Conservation (phyloP, 1,140 invertebrate species). For the Triops cancriformis region DNA sequence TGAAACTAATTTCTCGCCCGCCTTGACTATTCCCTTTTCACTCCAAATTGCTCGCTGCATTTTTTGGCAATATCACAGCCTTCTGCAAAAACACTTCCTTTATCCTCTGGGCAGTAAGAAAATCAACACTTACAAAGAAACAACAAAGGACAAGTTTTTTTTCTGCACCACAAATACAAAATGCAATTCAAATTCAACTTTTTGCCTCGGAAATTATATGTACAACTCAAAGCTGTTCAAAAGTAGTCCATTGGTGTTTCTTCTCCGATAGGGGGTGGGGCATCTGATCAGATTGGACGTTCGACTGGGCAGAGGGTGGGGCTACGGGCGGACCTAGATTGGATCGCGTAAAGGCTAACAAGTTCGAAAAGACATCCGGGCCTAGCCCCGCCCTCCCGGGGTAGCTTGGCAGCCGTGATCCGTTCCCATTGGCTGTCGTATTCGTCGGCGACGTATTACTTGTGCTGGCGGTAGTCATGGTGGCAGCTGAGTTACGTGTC, state of each 20-base stretch:
- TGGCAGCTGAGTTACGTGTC: not conserved
- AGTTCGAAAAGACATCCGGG: conserved; percentile 20
- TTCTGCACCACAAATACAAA: not conserved
- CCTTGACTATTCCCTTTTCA: not conserved
- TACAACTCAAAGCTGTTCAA: not conserved
- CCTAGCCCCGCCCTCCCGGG: conserved; percentile 19
- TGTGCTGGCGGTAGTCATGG: not conserved
- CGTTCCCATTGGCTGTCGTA: not conserved
- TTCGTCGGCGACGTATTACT: not conserved
- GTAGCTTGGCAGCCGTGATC: conserved; percentile 17
- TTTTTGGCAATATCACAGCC: conserved; percentile 11
- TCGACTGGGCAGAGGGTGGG: not conserved
- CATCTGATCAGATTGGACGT: not conserved
- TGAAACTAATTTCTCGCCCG: not conserved
- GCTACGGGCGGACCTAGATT: conserved; percentile 22
- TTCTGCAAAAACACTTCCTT: not conserved
- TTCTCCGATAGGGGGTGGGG: not conserved
- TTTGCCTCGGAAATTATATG: not conserved
- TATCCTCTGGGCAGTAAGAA: not conserved
- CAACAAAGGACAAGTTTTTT: not conserved
- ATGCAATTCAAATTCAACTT: not conserved
- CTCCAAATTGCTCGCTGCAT: not conserved
- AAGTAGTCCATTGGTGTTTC: not conserved
- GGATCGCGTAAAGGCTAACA: conserved; percentile 25
- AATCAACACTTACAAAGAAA: not conserved